These are phyloP conservation scores for Anomalospiza imberbis DNA, from an alignment of 2,797 vertebrate genomes.

Conservation along the genomic window DNA sequence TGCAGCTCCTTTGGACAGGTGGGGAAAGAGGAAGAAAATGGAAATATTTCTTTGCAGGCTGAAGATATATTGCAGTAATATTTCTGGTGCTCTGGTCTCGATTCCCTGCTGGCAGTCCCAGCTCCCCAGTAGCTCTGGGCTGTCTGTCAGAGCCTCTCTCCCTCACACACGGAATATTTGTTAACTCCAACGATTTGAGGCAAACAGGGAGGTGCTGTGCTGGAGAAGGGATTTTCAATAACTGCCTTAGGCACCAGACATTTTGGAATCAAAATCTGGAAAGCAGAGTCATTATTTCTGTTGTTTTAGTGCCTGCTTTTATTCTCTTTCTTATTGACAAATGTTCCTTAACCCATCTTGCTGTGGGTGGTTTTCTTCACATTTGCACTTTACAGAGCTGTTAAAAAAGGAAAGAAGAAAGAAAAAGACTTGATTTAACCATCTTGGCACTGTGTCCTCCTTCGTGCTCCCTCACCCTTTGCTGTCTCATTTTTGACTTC, in stretches of 20 bases:
- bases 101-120: conserved; percentile 23
- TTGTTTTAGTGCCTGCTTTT: conserved; percentile 56
- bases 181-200: conserved; percentile 57
- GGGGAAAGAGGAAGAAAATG: background rate
- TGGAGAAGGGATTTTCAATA: conserved; percentile 24
- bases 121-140: conserved; percentile 18
- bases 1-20: background rate
- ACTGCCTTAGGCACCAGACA: conserved; percentile 64
- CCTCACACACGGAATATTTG: conserved; percentile 13
- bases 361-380: conserved; percentile 18
- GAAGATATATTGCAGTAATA: background rate
- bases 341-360: conserved; percentile 19
- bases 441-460: background rate
- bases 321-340: conserved; percentile 48
- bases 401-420: background rate
- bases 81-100: background rate
- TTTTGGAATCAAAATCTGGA: conserved; percentile 70
- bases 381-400: background rate
- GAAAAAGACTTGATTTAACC: background rate
- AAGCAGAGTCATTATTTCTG: conserved; percentile 61
- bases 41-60: background rate
- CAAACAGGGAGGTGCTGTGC: conserved; percentile 21
- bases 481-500: background rate
- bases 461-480: background rate
- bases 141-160: conserved; percentile 32